Conservation (phyloP, 2,888 invertebrate species). For the Seira sanloemensis region DNA sequence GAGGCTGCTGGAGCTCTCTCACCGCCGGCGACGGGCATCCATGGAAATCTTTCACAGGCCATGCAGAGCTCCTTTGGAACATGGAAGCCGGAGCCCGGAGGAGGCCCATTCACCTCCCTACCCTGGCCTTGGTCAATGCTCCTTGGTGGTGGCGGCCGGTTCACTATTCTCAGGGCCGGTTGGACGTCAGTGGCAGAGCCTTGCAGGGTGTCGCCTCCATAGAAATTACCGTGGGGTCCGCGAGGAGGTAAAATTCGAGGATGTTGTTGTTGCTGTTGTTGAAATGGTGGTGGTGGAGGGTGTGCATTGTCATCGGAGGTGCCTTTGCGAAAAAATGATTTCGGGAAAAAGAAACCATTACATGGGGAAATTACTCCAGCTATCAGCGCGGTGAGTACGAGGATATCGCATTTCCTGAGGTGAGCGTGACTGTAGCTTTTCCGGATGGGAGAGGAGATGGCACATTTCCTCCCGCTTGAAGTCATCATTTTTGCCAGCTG, state of each 20-base stretch:
- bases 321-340: slow-evolving; percentile 65
- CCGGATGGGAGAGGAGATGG: no score
- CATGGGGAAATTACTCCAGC: slow-evolving; percentile 29
- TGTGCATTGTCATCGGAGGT: slow-evolving; percentile 23
- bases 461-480: no score
- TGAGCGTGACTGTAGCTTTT: no score
- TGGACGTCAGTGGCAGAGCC: slow-evolving; percentile 49
- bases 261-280: slow-evolving; percentile 41
- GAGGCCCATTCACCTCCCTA: slow-evolving; percentile 37
- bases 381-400: no score
- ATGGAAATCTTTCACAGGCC: slow-evolving; percentile 73
- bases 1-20: slow-evolving; percentile 39
- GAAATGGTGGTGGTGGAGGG: slow-evolving; percentile 29
- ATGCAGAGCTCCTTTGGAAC: slow-evolving; percentile 71
- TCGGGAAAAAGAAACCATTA: slow-evolving; percentile 66
- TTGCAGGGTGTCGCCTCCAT: slow-evolving; percentile 44
- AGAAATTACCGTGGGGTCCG: not conserved
- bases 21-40: slow-evolving; percentile 72
- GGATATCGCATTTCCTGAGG: no score
- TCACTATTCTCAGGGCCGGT: slow-evolving; percentile 58
- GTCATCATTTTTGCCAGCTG: no score
- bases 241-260: slow-evolving; percentile 22
- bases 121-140: slow-evolving; percentile 40
- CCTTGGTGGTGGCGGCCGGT: slow-evolving; percentile 46
- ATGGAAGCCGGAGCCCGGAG: slow-evolving; percentile 64